Evolutionary conservation across 2,888 invertebrate genomes (phyloP), one percentile per base, ranked within the genome.

Genomic region (Athetis lepigone): DNA sequence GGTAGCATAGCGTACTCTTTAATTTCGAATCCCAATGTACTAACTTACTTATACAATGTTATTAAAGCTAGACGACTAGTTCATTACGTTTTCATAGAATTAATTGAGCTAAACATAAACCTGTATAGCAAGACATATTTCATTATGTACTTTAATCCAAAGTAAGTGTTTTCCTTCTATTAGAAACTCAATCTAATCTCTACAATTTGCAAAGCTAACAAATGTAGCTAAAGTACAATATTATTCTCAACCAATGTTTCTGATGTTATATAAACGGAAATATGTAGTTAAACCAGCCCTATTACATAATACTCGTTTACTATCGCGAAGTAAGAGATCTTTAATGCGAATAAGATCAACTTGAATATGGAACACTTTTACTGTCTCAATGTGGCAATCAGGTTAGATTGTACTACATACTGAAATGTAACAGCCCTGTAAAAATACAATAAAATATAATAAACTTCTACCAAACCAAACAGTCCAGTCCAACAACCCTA

Each of bases 291-390:
- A 58, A 61, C 61, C 51, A 51, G 71, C 16, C 36, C 27, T 51
- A 33, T 52, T 63, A 67, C 13, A 51, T 70, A 67, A 70, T 42
- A 52, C 71, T 52, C 19, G 46, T 52, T 70, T 62, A 51, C 40
- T 52, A 70, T 52, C 71, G 21, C 16, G 4, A 52, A 47, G 63
- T 51, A 70, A 61, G 46, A 67, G 46, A 63, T 70, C 51, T 62
- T 37, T 62, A 52, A 70, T 37, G 47, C 42, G 42, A 70, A 70
- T 70, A 52, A 67, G 66, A 69, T 51, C 46, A 72, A 65, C 43
- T 71, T 43, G 54, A 47, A 75, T 60, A 58, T 67, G 57, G 50
- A 67, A 62, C 56, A 75, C 59, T 75, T 65, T 65, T 70, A 74
- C 75, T 47, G 19, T 16, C 46, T 19, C 33, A 33, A 33, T 33